Evolutionary conservation across 2,888 invertebrate species (phyloP).

Genomic region (Ceratothoa steindachneri): DNA sequence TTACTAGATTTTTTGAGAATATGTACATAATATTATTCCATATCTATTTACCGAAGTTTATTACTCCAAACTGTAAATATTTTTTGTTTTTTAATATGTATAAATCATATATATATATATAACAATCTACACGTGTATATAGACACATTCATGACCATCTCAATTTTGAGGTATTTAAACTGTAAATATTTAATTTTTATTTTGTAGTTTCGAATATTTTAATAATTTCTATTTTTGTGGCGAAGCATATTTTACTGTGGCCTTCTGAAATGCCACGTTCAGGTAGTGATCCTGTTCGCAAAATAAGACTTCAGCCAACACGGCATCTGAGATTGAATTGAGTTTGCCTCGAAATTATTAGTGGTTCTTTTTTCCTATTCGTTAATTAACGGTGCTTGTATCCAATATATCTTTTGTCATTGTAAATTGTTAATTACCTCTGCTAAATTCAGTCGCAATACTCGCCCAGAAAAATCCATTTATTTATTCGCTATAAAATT

Average conservation of each 20-base stretch:
- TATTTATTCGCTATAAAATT: too few species aligned
- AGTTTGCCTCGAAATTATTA: too few species aligned
- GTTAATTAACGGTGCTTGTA: too few species aligned
- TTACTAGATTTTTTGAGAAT: background rate
- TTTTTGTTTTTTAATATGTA: background rate
- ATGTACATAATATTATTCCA: too few species aligned
- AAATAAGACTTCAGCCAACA: too few species aligned
- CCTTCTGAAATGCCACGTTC: background rate
- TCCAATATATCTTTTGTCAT: too few species aligned
- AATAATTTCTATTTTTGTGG: background rate
- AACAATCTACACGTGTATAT: background rate
- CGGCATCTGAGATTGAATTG: too few species aligned
- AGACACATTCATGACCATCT: background rate
- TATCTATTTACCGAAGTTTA: too few species aligned
- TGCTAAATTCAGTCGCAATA: too few species aligned
- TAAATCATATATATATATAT: background rate
- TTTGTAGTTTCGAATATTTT: background rate
- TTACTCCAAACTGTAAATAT: background rate
- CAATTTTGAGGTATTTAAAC: background rate
- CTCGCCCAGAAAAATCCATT: too few species aligned
- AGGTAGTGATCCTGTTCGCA: background rate
- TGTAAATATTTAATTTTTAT: background rate
- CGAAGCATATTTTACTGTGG: background rate
- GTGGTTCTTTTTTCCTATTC: too few species aligned
- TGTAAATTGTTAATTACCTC: too few species aligned